Base-by-base conservation (phyloP, 2,888 invertebrate species). In the Elegia similella region DNA sequence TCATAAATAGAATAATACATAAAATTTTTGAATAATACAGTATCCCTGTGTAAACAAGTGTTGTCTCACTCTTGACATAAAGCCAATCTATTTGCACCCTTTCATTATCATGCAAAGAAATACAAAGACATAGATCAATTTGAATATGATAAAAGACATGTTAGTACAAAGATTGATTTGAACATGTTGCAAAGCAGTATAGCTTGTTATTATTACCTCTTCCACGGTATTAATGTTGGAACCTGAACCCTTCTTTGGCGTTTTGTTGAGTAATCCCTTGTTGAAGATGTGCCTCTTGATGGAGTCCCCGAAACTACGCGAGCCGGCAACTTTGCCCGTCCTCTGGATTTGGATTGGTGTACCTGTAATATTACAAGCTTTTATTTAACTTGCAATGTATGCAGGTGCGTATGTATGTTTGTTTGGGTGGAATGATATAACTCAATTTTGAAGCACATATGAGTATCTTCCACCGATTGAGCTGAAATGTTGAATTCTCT, bases 271-370 rank as follows among this genome's bases (percentile, higher is more conserved):
- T 5, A 94, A 78, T 6, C 93, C 94, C 76, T 95, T 96, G 73
- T 95, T 95, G 73, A 97, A 97, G 59, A 96, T 96, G 72, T 96
- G 96, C 69, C 96, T 95, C 80, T 96, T 97, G 65, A 97, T 96
- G 0, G 96, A 96, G 74, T 96, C 96, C 0, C 96, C 95, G 62
- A 97, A 92, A 66, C 95, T 96, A 69, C 94, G 93, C 2, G 94
- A 71, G 84, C 94, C 78, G 72, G 93, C 89, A 82, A 88, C 84
- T 92, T 93, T 82, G 69, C 93, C 82, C 69, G 95, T 86, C 82
- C 94, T 84, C 83, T 93, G 90, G 55, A 94, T 88, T 82, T 95
- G 95, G 69, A 95, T 88, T 6, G 96, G 95, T 0, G 96, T 96
- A 12, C 95, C 94, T 94, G 68, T 10, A 73, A 73, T 44, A 6